These are phyloP conservation scores for Ephestia elutella DNA, from an alignment of 1,140 invertebrate species.

Conservation along the genomic window DNA sequence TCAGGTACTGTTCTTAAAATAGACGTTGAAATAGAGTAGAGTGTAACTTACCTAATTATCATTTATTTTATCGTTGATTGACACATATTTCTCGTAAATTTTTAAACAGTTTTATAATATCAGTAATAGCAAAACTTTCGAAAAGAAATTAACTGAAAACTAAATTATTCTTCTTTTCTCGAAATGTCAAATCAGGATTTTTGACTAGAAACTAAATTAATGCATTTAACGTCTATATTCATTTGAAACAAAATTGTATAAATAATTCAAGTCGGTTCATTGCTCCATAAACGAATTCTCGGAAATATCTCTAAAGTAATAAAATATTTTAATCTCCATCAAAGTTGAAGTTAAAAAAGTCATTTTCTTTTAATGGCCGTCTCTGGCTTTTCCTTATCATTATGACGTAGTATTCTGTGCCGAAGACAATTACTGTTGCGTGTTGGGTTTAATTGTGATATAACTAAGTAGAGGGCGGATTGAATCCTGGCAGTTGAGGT, in stretches of 20 bases:
- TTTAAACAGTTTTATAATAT: no score
- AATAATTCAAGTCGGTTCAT: constrained; percentile 3
- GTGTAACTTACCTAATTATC: no score
- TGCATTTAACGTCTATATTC: no score
- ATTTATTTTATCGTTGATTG: no score
- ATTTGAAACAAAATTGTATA: background rate
- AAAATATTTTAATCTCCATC: constrained; percentile 24
- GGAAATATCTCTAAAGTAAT: constrained; percentile 21
- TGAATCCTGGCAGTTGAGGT: background rate
- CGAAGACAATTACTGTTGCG: constrained; percentile 27
- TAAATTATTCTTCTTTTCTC: no score
- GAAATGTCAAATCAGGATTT: no score
- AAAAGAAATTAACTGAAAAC: no score
- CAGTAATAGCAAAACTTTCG: no score
- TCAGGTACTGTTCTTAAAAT: no score
- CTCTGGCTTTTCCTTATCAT: constrained; percentile 31
- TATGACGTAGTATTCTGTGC: constrained; percentile 26
- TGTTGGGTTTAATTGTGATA: constrained; percentile 11
- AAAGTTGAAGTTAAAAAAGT: constrained; percentile 19
- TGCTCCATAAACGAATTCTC: constrained; percentile 16
- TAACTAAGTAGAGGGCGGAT: constrained; percentile 1
- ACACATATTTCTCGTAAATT: no score
- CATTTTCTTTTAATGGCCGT: constrained; percentile 19
- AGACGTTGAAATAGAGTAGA: no score
- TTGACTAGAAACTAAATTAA: no score